A percentile compares a stretch with the other conserved stretches of the same genome.
Evolutionary conservation across 2,888 invertebrate species (phyloP).

Genomic region (Uropetala carovei): DNA sequence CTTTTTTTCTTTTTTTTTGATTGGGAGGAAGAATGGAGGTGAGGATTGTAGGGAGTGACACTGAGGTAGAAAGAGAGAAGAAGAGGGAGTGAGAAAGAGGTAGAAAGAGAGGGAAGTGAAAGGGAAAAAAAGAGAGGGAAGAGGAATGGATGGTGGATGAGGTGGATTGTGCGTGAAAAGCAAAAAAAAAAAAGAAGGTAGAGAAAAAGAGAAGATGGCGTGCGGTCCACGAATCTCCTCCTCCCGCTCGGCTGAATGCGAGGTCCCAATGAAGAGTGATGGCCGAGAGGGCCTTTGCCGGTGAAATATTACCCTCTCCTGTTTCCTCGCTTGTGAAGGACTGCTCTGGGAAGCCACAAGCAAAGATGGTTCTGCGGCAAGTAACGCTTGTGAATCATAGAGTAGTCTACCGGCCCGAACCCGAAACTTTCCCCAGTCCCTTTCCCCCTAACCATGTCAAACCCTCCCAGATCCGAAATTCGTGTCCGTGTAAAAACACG

Average conservation of each 20-base stretch:
- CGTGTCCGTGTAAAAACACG: no score
- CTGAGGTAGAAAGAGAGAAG: background rate
- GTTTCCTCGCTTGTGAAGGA: background rate
- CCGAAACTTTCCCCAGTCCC: no score
- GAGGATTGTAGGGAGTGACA: background rate
- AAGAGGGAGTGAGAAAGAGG: no score
- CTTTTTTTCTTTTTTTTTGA: no score
- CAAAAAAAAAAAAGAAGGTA: background rate
- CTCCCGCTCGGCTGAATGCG: background rate
- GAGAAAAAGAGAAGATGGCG: background rate
- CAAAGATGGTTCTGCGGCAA: no score
- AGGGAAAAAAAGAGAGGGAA: background rate
- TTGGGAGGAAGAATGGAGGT: no score
- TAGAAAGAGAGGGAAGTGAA: no score
- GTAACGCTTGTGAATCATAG: no score
- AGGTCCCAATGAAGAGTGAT: conserved; percentile 9
- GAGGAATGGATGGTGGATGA: no score
- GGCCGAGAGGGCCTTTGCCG: background rate
- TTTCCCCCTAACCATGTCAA: no score
- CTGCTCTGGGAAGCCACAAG: background rate
- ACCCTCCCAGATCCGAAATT: no score
- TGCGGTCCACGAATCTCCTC: background rate
- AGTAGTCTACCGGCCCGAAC: no score
- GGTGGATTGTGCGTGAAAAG: background rate
- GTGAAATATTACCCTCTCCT: background rate